These are phyloP conservation scores for Drosophila varians DNA, from an alignment of 1,140 invertebrate genomes.

Conservation along the genomic window DNA sequence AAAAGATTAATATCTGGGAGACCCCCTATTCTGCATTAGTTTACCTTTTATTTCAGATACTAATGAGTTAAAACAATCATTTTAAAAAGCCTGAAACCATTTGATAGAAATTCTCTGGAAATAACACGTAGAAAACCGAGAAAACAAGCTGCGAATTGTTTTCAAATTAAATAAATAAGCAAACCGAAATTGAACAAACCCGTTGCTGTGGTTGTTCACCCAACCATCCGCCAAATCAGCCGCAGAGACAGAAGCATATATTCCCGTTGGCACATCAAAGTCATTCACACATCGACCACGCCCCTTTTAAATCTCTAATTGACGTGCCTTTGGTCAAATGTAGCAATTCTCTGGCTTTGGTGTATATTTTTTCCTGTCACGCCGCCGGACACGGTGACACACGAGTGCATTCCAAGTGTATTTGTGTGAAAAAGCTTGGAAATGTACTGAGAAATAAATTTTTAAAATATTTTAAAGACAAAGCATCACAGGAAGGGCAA, in stretches of 20 bases:
- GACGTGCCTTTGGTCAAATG: constrained; percentile 72
- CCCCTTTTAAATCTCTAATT: constrained; percentile 60
- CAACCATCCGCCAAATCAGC: constrained; percentile 9
- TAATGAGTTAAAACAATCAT: constrained; percentile 50
- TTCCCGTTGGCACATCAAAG: constrained; percentile 37
- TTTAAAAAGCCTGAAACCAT: constrained; percentile 43
- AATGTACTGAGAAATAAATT: not conserved
- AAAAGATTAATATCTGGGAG: too few relatives aligned
- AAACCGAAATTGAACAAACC: constrained; percentile 26
- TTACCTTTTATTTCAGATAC: too few relatives aligned
- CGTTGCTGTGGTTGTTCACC: constrained; percentile 7
- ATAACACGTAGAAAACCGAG: constrained; percentile 19
- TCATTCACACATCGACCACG: constrained; percentile 54
- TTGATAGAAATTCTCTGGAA: constrained; percentile 21
- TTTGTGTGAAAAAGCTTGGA: constrained; percentile 12
- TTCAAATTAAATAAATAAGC: constrained; percentile 75
- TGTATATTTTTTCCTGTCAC: constrained; percentile 58
- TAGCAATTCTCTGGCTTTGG: constrained; percentile 43
- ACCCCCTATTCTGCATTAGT: too few relatives aligned
- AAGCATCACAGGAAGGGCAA: too few relatives aligned
- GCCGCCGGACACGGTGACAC: constrained; percentile 51
- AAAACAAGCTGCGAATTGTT: constrained; percentile 53
- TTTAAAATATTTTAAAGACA: not conserved
- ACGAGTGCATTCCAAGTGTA: constrained; percentile 62
- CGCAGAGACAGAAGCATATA: constrained; percentile 2